Evolutionary conservation across 2,113 vertebrate species (phyloP), one percentile per base, ranked within the genome.

Genomic region (Picathartes gymnocephalus): DNA sequence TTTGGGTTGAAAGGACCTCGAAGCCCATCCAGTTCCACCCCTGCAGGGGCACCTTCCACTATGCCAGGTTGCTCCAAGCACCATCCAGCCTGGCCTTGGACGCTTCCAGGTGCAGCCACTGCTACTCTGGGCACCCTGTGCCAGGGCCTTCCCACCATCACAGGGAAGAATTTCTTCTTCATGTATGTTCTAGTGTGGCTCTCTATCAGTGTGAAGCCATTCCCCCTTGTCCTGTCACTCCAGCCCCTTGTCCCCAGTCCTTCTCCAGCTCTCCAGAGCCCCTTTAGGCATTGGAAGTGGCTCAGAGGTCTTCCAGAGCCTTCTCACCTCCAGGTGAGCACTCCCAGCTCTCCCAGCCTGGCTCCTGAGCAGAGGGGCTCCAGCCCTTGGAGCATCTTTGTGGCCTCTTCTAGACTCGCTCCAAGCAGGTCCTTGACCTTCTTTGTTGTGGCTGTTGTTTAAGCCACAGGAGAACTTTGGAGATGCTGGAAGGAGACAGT

Each of bases 181-280:
- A 2, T n/a, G 6, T 50, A 27, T 30, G 3, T 20, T 20, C 4
- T 0, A 11, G 0, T 21, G 25, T 23, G 50, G 13, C 17, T 22
- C 23, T 33, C 23, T 51, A 1, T 2, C 27, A 39, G 7, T 20
- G 7, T 1, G 3, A 20, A 51, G 6, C 44, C 37, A 30, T 66
- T 65, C 39, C n/a, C 15, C 23, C 4, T 1, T 66, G 9, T 39
- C 13, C 68, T 73, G 19, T 66, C 19, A 0, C 13, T 44, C 37
- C 23, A 20, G 9, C 10, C 10, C 33, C 23, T 66, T 51, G 15
- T 53, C 37, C 51, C 9, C 1, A 45, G 40, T 31, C 6, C 30
- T 13, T 80, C 25, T 64, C 42, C 50, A 56, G 35, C 31, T 80
- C 21, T 64, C 30, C 6, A 57, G 56, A 40, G 10, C 19, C 3